These are phyloP conservation scores for Pelagia noctiluca DNA, from an alignment of 30 jellyfish, hydroid and myxozoan species.

Conservation along the genomic window DNA sequence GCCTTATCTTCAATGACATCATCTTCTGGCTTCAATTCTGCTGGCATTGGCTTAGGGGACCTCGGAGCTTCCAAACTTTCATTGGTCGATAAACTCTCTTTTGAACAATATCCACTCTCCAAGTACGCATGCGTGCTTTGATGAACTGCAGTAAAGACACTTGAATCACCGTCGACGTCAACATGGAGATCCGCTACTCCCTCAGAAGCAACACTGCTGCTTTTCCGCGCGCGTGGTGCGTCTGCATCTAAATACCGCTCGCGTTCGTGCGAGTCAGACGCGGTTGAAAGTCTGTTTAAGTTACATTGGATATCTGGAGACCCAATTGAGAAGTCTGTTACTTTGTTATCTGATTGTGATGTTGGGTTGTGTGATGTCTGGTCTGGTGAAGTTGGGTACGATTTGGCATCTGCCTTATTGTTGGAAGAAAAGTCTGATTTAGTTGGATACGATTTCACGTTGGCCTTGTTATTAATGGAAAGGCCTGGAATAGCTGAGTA, in stretches of 20 bases:
- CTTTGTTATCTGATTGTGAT: no score
- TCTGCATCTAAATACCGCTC: conserved; percentile 27
- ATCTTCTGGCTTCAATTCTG: conserved; percentile 36
- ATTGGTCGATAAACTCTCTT: conserved; percentile 60
- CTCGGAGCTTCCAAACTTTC: conserved; percentile 51
- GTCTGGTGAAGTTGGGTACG: no score
- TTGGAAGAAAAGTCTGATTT: no score
- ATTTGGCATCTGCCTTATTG: no score
- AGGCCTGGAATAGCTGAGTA: no score
- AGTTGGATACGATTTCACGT: no score
- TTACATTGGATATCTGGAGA: no score
- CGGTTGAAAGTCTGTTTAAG: no score
- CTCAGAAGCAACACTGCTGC: conserved; percentile 52
- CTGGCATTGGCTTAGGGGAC: conserved; percentile 22
- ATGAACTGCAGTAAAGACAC: conserved; percentile 26
- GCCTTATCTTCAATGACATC: background rate
- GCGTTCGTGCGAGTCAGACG: background rate
- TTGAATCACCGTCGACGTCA: conserved; percentile 49
- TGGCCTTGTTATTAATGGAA: no score
- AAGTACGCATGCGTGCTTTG: conserved; percentile 18
- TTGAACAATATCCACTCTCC: conserved; percentile 73
- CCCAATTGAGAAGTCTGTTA: no score
- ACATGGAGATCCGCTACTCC: conserved; percentile 41
- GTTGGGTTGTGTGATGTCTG: no score
- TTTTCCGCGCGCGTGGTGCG: conserved; percentile 3